Evolutionary conservation across 2,797 vertebrate species (phyloP).

Genomic region (Rhincodon typus): DNA sequence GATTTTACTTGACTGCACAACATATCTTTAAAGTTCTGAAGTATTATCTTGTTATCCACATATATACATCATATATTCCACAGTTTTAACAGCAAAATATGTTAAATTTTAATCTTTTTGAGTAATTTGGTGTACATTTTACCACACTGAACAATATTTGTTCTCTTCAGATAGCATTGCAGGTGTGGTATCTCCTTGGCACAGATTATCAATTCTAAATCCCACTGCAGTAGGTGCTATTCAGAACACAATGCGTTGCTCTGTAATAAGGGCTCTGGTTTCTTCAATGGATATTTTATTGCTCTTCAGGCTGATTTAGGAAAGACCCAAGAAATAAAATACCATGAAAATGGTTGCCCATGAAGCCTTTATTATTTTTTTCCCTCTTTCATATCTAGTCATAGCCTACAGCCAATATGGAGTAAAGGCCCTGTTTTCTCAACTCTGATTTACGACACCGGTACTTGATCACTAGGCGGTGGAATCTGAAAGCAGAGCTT

Average conservation of each 20-base stretch:
- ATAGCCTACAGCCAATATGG: neutral
- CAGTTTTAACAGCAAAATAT: neutral
- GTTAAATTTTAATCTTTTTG: neutral
- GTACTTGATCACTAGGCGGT: too few relatives aligned
- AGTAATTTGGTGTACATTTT: neutral
- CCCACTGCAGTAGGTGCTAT: neutral
- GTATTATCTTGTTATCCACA: neutral
- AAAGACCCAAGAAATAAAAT: neutral
- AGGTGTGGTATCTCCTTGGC: neutral
- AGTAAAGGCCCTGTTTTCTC: neutral
- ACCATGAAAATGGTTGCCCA: neutral
- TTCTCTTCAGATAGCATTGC: neutral
- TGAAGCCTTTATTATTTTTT: neutral
- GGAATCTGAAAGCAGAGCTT: neutral
- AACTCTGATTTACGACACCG: neutral
- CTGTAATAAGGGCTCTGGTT: neutral
- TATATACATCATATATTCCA: neutral
- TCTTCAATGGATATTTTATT: constrained; percentile 7
- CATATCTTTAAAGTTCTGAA: neutral
- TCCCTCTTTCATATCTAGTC: neutral
- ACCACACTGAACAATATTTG: neutral
- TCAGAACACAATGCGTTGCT: neutral
- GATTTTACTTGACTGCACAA: neutral
- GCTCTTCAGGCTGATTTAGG: neutral
- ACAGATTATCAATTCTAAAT: neutral